These are phyloP conservation scores for Bucco capensis DNA, from an alignment of 2,113 vertebrate genomes.

Conservation along the genomic window DNA sequence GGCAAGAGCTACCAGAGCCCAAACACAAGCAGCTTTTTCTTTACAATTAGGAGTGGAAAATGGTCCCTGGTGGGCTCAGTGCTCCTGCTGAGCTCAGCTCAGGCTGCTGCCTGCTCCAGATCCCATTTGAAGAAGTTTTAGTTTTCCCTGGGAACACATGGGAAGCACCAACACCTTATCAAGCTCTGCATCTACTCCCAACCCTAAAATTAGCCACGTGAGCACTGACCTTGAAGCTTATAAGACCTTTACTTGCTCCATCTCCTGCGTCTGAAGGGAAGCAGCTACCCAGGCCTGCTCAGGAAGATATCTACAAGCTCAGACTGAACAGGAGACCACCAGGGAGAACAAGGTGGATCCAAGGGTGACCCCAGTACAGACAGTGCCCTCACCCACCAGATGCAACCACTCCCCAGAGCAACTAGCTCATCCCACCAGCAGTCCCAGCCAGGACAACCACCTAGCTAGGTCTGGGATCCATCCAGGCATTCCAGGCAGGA, in stretches of 20 bases:
- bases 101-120: neutral
- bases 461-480: accelerated
- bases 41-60: neutral
- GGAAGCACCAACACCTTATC: neutral
- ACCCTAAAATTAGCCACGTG: neutral
- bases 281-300: neutral
- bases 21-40: neutral
- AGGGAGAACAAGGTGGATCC: accelerated
- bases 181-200: neutral
- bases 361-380: neutral
- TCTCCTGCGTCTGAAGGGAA: neutral
- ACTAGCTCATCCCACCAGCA: neutral
- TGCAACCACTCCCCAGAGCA: neutral
- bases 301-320: neutral
- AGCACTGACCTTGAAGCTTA: neutral
- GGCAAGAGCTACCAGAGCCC: neutral
- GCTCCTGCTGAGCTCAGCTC: neutral
- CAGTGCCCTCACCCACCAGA: accelerated
- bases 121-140: neutral
- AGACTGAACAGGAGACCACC: neutral
- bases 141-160: neutral
- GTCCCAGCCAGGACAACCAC: neutral
- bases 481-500: neutral
- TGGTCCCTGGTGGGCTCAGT: neutral
- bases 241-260: neutral